A percentile compares a stretch with the other conserved stretches of the same genome.
phyloP scores from a whole-genome alignment of 2,888 invertebrate genomes.

The Osedax frankpressi region DNA sequence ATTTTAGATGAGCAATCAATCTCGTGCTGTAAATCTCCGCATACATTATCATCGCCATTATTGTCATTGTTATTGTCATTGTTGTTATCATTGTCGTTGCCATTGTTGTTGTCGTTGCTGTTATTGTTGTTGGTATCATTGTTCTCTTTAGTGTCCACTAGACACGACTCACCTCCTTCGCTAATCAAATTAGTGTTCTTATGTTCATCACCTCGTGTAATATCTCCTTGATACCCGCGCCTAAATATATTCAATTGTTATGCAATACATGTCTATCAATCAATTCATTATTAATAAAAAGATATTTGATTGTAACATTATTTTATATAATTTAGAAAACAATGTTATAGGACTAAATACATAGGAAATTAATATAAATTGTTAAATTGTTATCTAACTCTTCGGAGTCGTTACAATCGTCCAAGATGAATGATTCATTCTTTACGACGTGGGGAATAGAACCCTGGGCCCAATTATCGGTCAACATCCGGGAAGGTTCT shows the following conservation, averaged over 20 bases:
- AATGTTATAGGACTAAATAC: too few relatives aligned
- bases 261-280: background rate
- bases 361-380: too few relatives aligned
- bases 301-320: background rate
- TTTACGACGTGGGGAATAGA: slow-evolving; percentile 34
- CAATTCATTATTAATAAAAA: background rate
- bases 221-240: background rate
- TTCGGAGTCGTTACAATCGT: too few relatives aligned
- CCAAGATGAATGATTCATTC: too few relatives aligned
- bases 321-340: too few relatives aligned
- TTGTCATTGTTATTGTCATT: background rate
- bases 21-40: too few relatives aligned
- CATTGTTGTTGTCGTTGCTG: background rate
- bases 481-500: slow-evolving; percentile 17
- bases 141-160: background rate
- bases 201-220: background rate
- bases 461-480: slow-evolving; percentile 47
- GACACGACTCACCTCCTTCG: background rate
- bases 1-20: too few relatives aligned
- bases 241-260: background rate
- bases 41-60: background rate
- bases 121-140: background rate
- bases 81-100: background rate
- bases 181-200: background rate
- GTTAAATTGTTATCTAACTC: too few relatives aligned